Evolutionary conservation across 2,797 vertebrate species (phyloP), one percentile per base, ranked within the genome.

Genomic region (Synanceia verrucosa): DNA sequence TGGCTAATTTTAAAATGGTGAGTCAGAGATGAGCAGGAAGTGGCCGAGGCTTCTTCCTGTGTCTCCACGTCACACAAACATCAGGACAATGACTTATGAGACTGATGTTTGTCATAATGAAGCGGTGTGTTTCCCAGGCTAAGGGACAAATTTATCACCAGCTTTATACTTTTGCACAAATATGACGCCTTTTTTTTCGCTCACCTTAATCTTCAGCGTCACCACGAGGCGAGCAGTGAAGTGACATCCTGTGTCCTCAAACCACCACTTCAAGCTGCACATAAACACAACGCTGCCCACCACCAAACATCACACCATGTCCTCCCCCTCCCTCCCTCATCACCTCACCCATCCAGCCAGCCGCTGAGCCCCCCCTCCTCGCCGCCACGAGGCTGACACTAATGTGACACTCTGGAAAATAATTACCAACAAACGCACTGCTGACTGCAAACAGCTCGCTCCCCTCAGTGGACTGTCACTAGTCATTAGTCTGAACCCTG

Each of bases 341-440:
- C 39, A 4, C 81, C 70, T 76, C 78, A 81, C 75, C 84, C 85
- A 77, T 56, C 76, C 83, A 76, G 70, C 73, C 81, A 81, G 78
- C 81, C 84, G 4, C 53, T 61, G 76, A 82, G 86, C 50, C 72
- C 73, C 89, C 68, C 89, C 94, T 94, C 94, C 94, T 95, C 94
- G 94, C 94, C 94, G 94, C 95, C 93, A 95, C 91, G 93, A 95
- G 95, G 95, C 93, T 98, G 97, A 98, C 97, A 97, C 96, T 96
- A 95, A 92, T 96, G 96, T 98, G 97, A 97, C 96, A 97, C 96
- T 90, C 94, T 96, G 95, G 89, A 96, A 98, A 97, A 97, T 98
- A 98, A 98, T 98, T 97, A 98, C 96, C 96, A 98, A 98, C 97
- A 98, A 97, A 97, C 95, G 95, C 93, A 91, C 94, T 95, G 96